Evolutionary conservation across 2,888 invertebrate species (phyloP), one percentile per base, ranked within the genome.

Genomic region (Apotomis betuletana): DNA sequence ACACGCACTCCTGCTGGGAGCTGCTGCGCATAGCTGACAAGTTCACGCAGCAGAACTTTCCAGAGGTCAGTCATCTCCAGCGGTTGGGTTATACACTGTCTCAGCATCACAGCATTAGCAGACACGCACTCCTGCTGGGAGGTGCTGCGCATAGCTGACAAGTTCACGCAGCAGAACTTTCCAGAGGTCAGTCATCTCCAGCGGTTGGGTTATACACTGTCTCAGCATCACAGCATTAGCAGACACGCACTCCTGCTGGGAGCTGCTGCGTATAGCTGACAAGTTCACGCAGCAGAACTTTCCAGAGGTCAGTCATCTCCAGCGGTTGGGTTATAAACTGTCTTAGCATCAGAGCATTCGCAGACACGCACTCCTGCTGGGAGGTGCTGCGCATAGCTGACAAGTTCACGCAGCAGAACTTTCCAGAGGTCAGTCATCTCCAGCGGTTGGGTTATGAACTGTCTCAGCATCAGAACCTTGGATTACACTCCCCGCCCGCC

Each of bases 281-380:
- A 99, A 99, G 94, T 99, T 99, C 87, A 99, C 99, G 2, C 99
- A 99, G 87, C 98, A 99, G 87, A 99, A 99, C 92, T 99, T 99
- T 89, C 98, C 98, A 87, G 98, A 98, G 94, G 97, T 97, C 80
- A 63, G 64, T n/a, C 15, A 27, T 2, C 27, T 27, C 27, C 27
- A 27, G 27, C 27, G 27, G 27, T 27, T 27, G 27, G 27, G 27
- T 27, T 27, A 2, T 27, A 27, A 27, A 99, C 93, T 99, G 99
- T 90, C 94, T 99, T 76, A 99, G 99, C 73, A 99, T 99, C 81
- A 94, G 99, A 75, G 99, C 99, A 67, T 99, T 99, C 93, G 99
- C 99, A 54, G 99, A 99, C 99, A 27, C 2, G 4, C 99, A 99
- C 93, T 98, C 99, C 9, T 99, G 99, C 88, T 95, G 99, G 60